These are phyloP conservation scores for Malacoctenus gilli DNA, from an alignment of 2,797 vertebrate species.

Conservation along the genomic window DNA sequence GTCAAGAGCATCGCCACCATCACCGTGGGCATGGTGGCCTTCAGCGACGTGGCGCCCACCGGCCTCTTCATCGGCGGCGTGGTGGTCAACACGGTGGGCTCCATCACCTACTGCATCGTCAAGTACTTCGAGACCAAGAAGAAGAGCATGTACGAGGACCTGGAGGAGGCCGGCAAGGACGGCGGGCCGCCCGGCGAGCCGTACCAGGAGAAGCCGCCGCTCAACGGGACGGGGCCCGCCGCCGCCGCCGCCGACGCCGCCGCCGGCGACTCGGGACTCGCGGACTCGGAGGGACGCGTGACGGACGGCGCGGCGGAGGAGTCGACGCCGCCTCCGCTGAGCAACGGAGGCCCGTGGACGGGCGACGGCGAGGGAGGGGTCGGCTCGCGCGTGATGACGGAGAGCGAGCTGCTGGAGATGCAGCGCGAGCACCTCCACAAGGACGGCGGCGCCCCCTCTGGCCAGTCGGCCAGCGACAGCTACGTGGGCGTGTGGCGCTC, in stretches of 20 bases:
- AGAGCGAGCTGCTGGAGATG: slow-evolving; percentile 60
- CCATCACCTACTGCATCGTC: slow-evolving; percentile 92
- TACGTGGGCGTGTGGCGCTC: slow-evolving; percentile 91
- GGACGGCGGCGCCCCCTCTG: slow-evolving; percentile 33
- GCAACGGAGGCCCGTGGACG: slow-evolving; percentile 33
- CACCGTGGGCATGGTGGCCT: slow-evolving; percentile 97
- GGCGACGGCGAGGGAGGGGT: slow-evolving; percentile 5
- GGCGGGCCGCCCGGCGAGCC: slow-evolving; percentile 67
- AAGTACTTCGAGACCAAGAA: slow-evolving; percentile 91
- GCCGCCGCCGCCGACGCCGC: too few species aligned
- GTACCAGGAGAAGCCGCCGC: slow-evolving; percentile 49
- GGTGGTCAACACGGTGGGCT: slow-evolving; percentile 95
- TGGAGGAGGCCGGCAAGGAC: slow-evolving; percentile 84
- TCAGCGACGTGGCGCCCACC: slow-evolving; percentile 92
- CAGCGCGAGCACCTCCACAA: slow-evolving; percentile 67
- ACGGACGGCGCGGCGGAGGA: background rate
- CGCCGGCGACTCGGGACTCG: slow-evolving; percentile 1
- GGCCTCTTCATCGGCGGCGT: slow-evolving; percentile 92
- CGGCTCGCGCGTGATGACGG: slow-evolving; percentile 47
- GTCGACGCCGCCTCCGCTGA: rapidly evolving
- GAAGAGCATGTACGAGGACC: slow-evolving; percentile 90
- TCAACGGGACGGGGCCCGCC: slow-evolving; percentile 4
- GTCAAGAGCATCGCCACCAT: slow-evolving; percentile 98
- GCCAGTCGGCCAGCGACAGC: slow-evolving; percentile 80
- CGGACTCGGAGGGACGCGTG: slow-evolving; percentile 44